Conservation (phyloP, 1,140 invertebrate genomes). For the Drosophila takahashii region DNA sequence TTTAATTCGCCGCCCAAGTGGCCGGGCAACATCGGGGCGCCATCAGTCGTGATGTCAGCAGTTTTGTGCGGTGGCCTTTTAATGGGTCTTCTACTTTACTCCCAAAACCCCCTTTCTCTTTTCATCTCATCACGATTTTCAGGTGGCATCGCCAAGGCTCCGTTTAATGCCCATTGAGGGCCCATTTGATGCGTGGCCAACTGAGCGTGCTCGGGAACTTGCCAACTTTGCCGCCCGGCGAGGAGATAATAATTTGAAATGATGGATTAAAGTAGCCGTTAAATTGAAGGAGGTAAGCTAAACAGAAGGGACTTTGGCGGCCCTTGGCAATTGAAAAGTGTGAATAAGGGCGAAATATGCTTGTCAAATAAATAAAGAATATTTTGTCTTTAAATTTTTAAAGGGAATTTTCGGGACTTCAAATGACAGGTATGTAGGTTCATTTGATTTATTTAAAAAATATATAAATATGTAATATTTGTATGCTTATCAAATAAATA, state of each 20-base stretch:
- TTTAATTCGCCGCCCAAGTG: slow-evolving; percentile 68
- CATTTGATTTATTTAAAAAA: no score
- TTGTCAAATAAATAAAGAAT: background rate
- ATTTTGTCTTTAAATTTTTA: no score
- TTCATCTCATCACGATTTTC: slow-evolving; percentile 3
- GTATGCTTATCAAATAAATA: no score
- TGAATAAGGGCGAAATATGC: background rate
- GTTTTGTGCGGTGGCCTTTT: slow-evolving; percentile 76
- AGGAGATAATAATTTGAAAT: slow-evolving; percentile 77
- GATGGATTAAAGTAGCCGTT: slow-evolving; percentile 71
- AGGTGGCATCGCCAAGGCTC: slow-evolving; percentile 18
- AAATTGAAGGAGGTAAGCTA: slow-evolving; percentile 50
- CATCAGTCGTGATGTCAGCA: slow-evolving; percentile 72
- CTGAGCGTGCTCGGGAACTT: slow-evolving; percentile 54
- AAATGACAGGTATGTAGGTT: no score
- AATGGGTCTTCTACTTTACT: slow-evolving; percentile 47
- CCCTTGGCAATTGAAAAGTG: background rate
- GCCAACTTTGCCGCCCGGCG: slow-evolving; percentile 53
- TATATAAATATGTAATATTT: no score
- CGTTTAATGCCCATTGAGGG: slow-evolving; percentile 73
- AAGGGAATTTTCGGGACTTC: no score
- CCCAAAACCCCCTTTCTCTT: background rate
- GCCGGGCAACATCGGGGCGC: slow-evolving; percentile 25
- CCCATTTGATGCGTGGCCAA: slow-evolving; percentile 79
- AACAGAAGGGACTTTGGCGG: background rate